Base-by-base conservation (phyloP, 1,140 invertebrate species). In the Dolichoris vasculosae region DNA sequence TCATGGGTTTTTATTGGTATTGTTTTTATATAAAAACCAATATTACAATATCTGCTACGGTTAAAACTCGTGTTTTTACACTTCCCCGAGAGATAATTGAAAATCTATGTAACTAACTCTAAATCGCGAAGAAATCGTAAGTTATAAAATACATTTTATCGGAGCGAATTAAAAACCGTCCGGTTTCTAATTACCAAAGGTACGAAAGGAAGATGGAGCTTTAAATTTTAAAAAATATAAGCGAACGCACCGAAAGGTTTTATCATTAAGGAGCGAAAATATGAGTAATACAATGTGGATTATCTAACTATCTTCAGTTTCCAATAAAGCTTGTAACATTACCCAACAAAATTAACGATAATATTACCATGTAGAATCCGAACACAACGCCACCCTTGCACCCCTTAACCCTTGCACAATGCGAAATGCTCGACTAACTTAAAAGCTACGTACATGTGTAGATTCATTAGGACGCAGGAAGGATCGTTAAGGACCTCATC, bases 401-500 rank as follows among this genome's bases (percentile, higher is more conserved):
- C n/a, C n/a, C n/a, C n/a, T 82, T 38, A 71, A 85, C 13, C n/a
- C 40, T 23, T 4, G 26, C n/a, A 67, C 79, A 77, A 67, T 67
- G 43, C 32, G 79, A 82, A 85, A 82, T 85, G 48, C 32, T 75
- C 69, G 13, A 64, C 48, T 81, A 63, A 82, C 38, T 81, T 85
- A 85, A 85, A 85, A 79, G 78, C 79, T 69, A 46, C 11, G 55
- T 86, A 82, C 80, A 86, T 73, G 81, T 73, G 73, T 80, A 83
- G 81, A 86, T 86, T 83, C 81, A 86, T 86, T 86, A 86, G 85
- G 69, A 51, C 15, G 80, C 67, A 76, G 67, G 64, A 80, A 67
- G 38, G 85, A 82, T 86, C 80, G 85, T 86, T 86, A 86, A 82
- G 85, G 85, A 86, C 63, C 85, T 86, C 85, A 82, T 86, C 80